phyloP scores from a whole-genome alignment of 2,797 vertebrate genomes.

The Karalla daura region DNA sequence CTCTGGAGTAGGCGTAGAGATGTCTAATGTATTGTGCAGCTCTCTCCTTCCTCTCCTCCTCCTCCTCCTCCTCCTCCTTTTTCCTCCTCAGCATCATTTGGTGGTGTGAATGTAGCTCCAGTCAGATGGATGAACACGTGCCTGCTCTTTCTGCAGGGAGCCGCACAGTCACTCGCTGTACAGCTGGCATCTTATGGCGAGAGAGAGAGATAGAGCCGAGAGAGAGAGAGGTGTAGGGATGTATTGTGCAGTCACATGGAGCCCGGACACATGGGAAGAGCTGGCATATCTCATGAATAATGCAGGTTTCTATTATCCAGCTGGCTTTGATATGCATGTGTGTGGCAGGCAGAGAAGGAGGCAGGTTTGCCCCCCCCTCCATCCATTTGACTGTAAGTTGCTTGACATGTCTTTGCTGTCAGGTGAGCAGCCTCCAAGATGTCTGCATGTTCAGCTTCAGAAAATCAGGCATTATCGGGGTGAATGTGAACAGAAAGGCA shows the following conservation, averaged over 20 bases:
- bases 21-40: constrained; percentile 17
- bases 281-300: constrained; percentile 54
- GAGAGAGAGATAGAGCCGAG: constrained; percentile 20
- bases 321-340: constrained; percentile 52
- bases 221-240: constrained; percentile 9
- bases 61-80: too few relatives aligned
- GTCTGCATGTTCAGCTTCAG: background rate
- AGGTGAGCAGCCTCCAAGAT: constrained; percentile 18
- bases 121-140: constrained; percentile 82
- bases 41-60: constrained; percentile 7
- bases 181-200: constrained; percentile 63
- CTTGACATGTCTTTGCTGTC: constrained; percentile 7
- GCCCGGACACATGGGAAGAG: constrained; percentile 12
- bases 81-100: constrained; percentile 38
- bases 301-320: constrained; percentile 58
- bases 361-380: background rate
- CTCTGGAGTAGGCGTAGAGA: constrained; percentile 2
- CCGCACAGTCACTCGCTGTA: constrained; percentile 56
- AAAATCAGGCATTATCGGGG: too few relatives aligned
- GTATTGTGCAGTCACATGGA: constrained; percentile 62
- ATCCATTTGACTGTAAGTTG: constrained; percentile 8
- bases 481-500: too few relatives aligned
- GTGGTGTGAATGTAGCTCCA: constrained; percentile 54
- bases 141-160: constrained; percentile 67
- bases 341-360: constrained; percentile 3